These are phyloP conservation scores for Chrysogorgia sp. DNA, from an alignment of 92 coral and sea anemone species.

Conservation along the genomic window DNA sequence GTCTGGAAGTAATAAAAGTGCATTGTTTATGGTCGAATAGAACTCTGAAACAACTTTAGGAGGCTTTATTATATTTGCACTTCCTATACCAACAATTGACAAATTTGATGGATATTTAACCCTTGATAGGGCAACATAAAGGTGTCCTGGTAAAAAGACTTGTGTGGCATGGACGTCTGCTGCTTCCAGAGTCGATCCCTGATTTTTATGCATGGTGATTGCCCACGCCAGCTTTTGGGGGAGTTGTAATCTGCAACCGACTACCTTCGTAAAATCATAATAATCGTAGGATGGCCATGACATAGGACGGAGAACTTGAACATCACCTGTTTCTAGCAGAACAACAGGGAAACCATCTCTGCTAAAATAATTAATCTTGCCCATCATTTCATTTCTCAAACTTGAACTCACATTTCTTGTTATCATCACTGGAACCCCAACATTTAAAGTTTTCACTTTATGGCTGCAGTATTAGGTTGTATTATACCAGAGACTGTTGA, in stretches of 20 bases:
- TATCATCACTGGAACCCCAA: conserved; percentile 58
- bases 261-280: neutral
- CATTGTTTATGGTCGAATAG: neutral
- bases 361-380: neutral
- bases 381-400: conserved; percentile 46
- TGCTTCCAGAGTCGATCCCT: conserved; percentile 17
- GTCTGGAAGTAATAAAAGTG: too few species aligned
- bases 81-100: conserved; percentile 32
- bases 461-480: conserved; percentile 29
- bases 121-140: conserved; percentile 56
- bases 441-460: conserved; percentile 36
- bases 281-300: conserved; percentile 5
- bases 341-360: conserved; percentile 3
- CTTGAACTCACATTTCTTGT: conserved; percentile 40
- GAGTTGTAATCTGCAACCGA: conserved; percentile 3
- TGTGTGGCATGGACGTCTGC: conserved; percentile 10
- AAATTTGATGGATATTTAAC: conserved; percentile 21
- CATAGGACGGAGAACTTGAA: conserved; percentile 3
- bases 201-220: conserved; percentile 32
- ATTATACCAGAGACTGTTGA: conserved; percentile 49
- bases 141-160: conserved; percentile 49
- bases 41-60: neutral
- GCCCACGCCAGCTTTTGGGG: conserved; percentile 35
- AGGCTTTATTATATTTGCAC: conserved; percentile 4
- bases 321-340: conserved; percentile 3